These are phyloP conservation scores for Galaxias olidus DNA, from an alignment of 2,797 vertebrate genomes.

Conservation along the genomic window DNA sequence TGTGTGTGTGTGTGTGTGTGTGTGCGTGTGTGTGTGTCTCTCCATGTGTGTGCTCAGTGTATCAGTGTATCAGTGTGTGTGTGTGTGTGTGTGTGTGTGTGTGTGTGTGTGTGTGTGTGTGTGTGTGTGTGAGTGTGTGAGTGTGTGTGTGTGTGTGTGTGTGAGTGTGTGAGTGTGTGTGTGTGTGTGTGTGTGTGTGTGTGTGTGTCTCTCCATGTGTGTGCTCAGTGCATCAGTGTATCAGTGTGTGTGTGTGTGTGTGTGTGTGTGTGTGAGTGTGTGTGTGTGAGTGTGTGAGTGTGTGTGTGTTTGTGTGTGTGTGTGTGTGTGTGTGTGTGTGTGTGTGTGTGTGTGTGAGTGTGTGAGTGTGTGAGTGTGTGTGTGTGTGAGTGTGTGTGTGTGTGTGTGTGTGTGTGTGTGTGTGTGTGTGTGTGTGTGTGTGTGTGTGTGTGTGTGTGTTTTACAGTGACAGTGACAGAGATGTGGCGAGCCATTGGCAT, in stretches of 20 bases:
- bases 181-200: too few species aligned
- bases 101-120: background rate
- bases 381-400: conserved; percentile 9
- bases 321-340: conserved; percentile 16
- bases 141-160: conserved; percentile 16
- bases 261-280: background rate
- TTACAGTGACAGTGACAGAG: conserved; percentile 67
- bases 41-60: conserved; percentile 24
- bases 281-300: too few species aligned
- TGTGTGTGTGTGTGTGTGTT: conserved; percentile 12
- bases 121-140: background rate
- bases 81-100: conserved; percentile 10
- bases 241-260: conserved; percentile 51
- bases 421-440: background rate
- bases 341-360: conserved; percentile 19
- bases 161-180: too few species aligned
- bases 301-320: conserved; percentile 11
- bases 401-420: background rate
- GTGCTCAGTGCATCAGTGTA: too few species aligned
- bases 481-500: conserved; percentile 61
- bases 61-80: conserved; percentile 19
- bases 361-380: conserved; percentile 22
- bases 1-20: conserved; percentile 11
- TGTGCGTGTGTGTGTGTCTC: conserved; percentile 14
- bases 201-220: too few species aligned